Percentiles rank a stretch among this genome's conserved stretches.
Evolutionary conservation across 1,140 invertebrate genomes (phyloP).

Genomic region (Myzus persicae): DNA sequence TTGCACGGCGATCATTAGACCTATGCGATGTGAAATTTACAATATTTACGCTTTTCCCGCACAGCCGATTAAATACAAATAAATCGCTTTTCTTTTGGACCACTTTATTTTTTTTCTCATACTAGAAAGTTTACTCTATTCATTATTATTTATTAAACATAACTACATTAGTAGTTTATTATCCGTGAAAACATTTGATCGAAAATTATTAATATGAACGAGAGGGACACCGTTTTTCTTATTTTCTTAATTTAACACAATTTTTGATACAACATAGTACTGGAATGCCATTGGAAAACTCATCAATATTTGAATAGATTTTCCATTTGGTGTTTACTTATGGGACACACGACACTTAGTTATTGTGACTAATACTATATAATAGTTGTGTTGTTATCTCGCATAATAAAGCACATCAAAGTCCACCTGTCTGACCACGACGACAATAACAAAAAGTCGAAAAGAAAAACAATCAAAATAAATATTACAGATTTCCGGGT

Average conservation of each 20-base stretch:
- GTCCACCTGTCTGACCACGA: not conserved
- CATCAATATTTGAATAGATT: not conserved
- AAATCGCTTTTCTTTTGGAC: not conserved
- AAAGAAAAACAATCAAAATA: not conserved
- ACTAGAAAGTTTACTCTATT: not conserved
- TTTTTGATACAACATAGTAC: not conserved
- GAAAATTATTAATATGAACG: not conserved
- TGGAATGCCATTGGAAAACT: not conserved
- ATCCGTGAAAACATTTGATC: not conserved
- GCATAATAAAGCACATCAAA: not conserved
- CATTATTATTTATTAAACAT: not conserved
- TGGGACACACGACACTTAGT: not conserved
- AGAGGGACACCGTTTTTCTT: not conserved
- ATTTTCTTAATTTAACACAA: not conserved
- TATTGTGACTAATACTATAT: not conserved
- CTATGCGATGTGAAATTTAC: slow-evolving; percentile 42
- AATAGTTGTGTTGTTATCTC: not conserved
- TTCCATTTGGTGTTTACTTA: not conserved
- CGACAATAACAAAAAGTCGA: not conserved
- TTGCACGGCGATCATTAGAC: not conserved
- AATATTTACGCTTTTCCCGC: slow-evolving; percentile 29
- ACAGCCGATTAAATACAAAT: slow-evolving; percentile 26
- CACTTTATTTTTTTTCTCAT: not conserved
- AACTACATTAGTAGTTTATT: not conserved
- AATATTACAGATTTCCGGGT: not conserved